These are phyloP conservation scores for Gorsachius goisagi DNA, from an alignment of 2,113 vertebrate genomes.

Conservation along the genomic window DNA sequence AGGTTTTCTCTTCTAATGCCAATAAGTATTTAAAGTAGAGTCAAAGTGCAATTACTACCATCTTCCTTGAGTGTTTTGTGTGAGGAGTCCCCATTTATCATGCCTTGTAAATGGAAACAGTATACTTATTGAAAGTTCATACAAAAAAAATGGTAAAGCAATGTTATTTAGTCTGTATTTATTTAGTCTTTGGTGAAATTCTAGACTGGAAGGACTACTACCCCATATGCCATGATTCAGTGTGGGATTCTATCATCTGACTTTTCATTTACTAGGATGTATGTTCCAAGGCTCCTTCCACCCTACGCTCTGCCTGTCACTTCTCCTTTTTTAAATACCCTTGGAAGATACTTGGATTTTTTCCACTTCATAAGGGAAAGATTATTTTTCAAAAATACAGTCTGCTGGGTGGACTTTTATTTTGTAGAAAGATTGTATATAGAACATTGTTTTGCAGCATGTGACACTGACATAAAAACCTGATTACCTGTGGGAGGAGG, in stretches of 20 bases:
- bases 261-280: not conserved
- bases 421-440: not conserved
- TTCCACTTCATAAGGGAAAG: not conserved
- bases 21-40: not conserved
- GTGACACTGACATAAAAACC: not conserved
- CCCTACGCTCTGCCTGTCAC: not conserved
- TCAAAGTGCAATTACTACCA: not conserved
- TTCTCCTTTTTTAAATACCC: not conserved
- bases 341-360: not conserved
- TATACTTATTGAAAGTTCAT: not conserved
- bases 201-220: not conserved
- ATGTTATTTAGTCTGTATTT: not conserved
- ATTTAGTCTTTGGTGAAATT: not conserved
- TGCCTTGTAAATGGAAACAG: not conserved
- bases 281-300: not conserved
- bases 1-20: not conserved
- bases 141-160: not conserved
- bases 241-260: not conserved
- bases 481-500: not conserved
- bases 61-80: not conserved
- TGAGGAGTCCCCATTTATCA: not conserved
- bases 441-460: not conserved
- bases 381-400: not conserved
- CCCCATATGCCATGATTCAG: not conserved
- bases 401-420: not conserved